Evolutionary conservation across 2,888 invertebrate species (phyloP).

Genomic region (Acleris holmiana): DNA sequence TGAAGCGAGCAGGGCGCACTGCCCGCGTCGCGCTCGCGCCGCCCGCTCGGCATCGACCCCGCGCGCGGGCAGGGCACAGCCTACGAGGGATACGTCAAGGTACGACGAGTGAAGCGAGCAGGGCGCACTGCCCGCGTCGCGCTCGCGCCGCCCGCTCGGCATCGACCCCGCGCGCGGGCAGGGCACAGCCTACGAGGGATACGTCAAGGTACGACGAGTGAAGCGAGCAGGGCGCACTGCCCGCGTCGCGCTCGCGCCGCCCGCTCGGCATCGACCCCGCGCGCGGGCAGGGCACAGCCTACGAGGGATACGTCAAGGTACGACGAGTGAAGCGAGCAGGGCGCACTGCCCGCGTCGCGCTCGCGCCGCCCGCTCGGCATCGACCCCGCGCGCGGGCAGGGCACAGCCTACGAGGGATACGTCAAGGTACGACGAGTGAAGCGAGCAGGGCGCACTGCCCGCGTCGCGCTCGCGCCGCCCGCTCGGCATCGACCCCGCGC

Average conservation of each 20-base stretch:
- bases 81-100: slow-evolving; percentile 35
- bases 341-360: slow-evolving; percentile 96
- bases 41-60: slow-evolving; percentile 96
- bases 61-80: slow-evolving; percentile 94
- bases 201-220: slow-evolving; percentile 34
- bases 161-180: slow-evolving; percentile 97
- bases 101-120: not conserved
- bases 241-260: slow-evolving; percentile 93
- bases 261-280: slow-evolving; percentile 97
- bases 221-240: slow-evolving; percentile 89
- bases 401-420: slow-evolving; percentile 69
- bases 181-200: slow-evolving; percentile 81
- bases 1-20: slow-evolving; percentile 88
- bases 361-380: slow-evolving; percentile 95
- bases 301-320: slow-evolving; percentile 36
- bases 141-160: slow-evolving; percentile 94
- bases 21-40: slow-evolving; percentile 93
- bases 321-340: not conserved
- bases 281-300: slow-evolving; percentile 92
- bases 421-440: slow-evolving; percentile 33
- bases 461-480: slow-evolving; percentile 95
- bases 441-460: slow-evolving; percentile 89
- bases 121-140: slow-evolving; percentile 95
- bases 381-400: slow-evolving; percentile 97
- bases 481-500: slow-evolving; percentile 95